A percentile compares a stretch with the other conserved stretches of the same genome.
Conservation (phyloP, 1,140 invertebrate species). For the Scaptodrosophila lebanonensis region DNA sequence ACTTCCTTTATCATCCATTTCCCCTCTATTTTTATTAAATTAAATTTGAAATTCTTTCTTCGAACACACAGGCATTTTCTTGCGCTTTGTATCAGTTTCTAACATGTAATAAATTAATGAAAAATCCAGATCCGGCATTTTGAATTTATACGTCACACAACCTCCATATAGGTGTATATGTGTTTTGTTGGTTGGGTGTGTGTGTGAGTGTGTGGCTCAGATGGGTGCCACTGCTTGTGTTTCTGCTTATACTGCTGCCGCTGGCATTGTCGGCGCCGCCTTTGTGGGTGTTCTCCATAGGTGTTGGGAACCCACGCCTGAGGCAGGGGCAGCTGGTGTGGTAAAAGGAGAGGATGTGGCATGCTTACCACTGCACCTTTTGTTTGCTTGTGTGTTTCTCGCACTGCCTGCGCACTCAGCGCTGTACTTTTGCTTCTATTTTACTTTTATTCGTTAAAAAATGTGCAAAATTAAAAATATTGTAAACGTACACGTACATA, state of each 20-base stretch:
- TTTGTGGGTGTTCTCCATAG: conserved; percentile 17
- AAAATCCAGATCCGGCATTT: no score
- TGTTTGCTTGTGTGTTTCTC: conserved; percentile 1
- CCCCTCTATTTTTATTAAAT: no score
- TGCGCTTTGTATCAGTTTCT: no score
- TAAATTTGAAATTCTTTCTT: no score
- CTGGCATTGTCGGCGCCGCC: conserved; percentile 1
- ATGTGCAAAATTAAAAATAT: conserved; percentile 72
- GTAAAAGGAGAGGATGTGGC: conserved; percentile 7
- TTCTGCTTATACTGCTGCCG: conserved; percentile 43
- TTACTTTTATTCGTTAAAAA: conserved; percentile 41
- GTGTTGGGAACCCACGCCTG: conserved; percentile 19
- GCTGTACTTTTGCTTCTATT: conserved; percentile 9
- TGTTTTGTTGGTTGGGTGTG: background rate
- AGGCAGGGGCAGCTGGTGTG: conserved; percentile 14
- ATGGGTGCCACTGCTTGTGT: conserved; percentile 47
- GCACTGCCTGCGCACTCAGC: conserved; percentile 10
- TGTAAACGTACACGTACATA: conserved; percentile 36
- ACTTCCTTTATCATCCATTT: no score
- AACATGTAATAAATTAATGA: no score
- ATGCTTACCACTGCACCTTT: conserved; percentile 56
- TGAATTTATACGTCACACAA: no score
- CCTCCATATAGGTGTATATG: no score
- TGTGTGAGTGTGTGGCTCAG: conserved; percentile 43
- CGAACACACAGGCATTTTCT: no score